Evolutionary conservation across 35 echinoderm and acorn worm species (phyloP), one percentile per base, ranked within the genome.

Genomic region (Stichopus chloronotus): DNA sequence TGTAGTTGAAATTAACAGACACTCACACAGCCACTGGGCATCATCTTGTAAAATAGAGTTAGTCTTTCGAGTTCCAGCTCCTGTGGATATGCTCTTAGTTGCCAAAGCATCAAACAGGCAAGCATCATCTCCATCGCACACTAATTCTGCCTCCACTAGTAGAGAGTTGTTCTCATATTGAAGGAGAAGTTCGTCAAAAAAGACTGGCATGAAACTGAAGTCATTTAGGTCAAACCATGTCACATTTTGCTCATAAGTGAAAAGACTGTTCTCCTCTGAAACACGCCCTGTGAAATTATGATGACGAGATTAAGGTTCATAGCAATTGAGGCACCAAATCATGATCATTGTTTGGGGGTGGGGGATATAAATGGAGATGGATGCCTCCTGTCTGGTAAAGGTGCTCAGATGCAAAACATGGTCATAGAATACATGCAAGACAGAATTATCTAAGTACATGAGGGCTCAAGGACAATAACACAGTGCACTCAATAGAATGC

Each of bases 81-180:
- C 96, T 9, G 92, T 81, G 23, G 14, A 52, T 13, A 94, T 56
- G 87, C 76, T 90, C 24, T 93, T 91, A 19, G 96, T 95, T 12
- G 94, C 96, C 83, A 98, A 78, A 6, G 94, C 63, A 25, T 98
- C 96, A 88, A 87, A 98, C 8, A 98, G 56, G 85, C 96, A 98
- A 58, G 95, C 58, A 52, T 86, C 72, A 57, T 94, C 89, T 16
- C 55, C 81, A n/a, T 76, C 96, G 84, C 96, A 98, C 1, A 71
- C 90, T 9, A 59, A 9, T 13, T 90, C 78, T 11, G 92, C 94
- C 25, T 83, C 54, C 24, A 52, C 14, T 0, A 95, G 82, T 24
- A 95, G 78, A 5, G 92, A 21, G 86, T 88, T 88, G 61, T 88
- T 88, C 61, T 88, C 86, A 61, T 63, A 88, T 57, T 58, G 54